These are phyloP conservation scores for Mimumesa dahlbomi DNA, from an alignment of 2,888 invertebrate species.

Conservation along the genomic window DNA sequence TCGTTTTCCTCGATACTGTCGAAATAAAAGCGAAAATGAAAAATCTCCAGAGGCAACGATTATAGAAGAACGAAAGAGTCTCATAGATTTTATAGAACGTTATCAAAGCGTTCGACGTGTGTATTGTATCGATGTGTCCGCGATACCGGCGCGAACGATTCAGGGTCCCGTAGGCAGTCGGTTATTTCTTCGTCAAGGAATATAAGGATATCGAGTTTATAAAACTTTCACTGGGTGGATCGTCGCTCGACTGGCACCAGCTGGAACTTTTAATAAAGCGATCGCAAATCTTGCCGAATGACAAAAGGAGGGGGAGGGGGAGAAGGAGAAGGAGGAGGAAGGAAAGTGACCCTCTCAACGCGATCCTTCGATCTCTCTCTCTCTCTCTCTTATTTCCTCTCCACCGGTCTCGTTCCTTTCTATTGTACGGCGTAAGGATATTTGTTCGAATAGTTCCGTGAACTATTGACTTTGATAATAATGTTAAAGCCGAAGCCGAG, in stretches of 20 bases:
- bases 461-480: slow-evolving; percentile 56
- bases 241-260: slow-evolving; percentile 60
- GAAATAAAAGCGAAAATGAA: too few relatives aligned
- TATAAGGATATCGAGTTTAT: slow-evolving; percentile 50
- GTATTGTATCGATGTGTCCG: slow-evolving; percentile 13
- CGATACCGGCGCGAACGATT: slow-evolving; percentile 6
- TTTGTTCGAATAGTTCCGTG: slow-evolving; percentile 54
- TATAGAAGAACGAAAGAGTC: too few relatives aligned
- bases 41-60: too few relatives aligned
- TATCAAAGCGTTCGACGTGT: too few relatives aligned
- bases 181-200: slow-evolving; percentile 34
- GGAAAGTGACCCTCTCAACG: slow-evolving; percentile 41
- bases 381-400: not conserved
- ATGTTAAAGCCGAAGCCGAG: slow-evolving; percentile 34
- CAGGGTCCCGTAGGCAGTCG: not conserved
- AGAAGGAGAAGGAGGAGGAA: slow-evolving; percentile 12
- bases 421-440: slow-evolving; percentile 31
- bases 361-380: not conserved
- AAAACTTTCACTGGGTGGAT: slow-evolving; percentile 56
- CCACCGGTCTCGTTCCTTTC: slow-evolving; percentile 3
- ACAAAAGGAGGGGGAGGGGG: slow-evolving; percentile 9
- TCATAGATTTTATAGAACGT: too few relatives aligned
- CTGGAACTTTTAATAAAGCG: slow-evolving; percentile 76
- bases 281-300: slow-evolving; percentile 67
- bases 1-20: too few relatives aligned